Conservation (phyloP, 2,113 vertebrate genomes). For the Sceloporus undulatus region DNA sequence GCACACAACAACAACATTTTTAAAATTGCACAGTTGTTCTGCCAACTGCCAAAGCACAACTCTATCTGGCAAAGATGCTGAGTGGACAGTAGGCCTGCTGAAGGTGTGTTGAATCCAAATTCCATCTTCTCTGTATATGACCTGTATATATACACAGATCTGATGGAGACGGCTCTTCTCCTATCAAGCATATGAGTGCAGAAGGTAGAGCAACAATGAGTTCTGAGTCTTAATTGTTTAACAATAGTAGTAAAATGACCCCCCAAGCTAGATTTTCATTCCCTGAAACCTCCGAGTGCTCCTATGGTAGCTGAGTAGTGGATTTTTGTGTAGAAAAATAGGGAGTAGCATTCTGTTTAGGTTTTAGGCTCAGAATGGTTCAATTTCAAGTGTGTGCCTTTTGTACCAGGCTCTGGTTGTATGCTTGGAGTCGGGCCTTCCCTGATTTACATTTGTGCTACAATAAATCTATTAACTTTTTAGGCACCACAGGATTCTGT, state of each 20-base stretch:
- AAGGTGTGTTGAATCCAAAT: too few species aligned
- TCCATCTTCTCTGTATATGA: too few species aligned
- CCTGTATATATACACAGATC: too few species aligned
- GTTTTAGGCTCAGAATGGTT: not conserved
- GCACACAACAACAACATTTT: too few species aligned
- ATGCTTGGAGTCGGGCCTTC: not conserved
- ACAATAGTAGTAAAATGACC: not conserved
- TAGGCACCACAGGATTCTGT: not conserved
- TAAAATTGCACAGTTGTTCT: too few species aligned
- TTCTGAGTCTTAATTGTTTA: not conserved
- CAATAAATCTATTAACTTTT: not conserved
- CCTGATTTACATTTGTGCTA: not conserved
- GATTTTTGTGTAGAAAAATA: not conserved
- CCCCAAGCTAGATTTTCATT: not conserved
- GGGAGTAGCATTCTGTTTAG: not conserved
- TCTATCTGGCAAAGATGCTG: too few species aligned
- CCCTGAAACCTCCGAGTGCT: not conserved
- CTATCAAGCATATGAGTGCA: not conserved
- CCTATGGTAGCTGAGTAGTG: not conserved
- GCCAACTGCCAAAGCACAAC: too few species aligned
- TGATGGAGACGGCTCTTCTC: too few species aligned
- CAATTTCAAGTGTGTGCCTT: not conserved
- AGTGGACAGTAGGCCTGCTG: too few species aligned
- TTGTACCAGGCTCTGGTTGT: not conserved
- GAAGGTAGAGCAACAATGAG: too few species aligned